These are phyloP conservation scores for Helicolenus hilgendorfi DNA, from an alignment of 2,797 vertebrate genomes.

Conservation along the genomic window DNA sequence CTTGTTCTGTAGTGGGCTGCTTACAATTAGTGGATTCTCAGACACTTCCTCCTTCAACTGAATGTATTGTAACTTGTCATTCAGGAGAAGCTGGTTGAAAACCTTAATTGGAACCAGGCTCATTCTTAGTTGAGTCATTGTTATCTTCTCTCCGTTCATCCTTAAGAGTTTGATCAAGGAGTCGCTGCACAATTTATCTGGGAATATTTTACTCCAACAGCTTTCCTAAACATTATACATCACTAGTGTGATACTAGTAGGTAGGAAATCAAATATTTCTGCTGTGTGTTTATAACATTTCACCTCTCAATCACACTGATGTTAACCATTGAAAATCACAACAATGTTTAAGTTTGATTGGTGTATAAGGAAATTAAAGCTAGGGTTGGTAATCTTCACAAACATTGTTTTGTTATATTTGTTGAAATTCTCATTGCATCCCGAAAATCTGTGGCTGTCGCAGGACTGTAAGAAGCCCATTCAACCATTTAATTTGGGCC, in stretches of 20 bases:
- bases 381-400: neutral
- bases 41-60: constrained; percentile 44
- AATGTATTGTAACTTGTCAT: constrained; percentile 41
- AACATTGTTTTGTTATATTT: neutral
- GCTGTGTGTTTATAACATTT: neutral
- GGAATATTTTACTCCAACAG: neutral
- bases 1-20: constrained; percentile 60
- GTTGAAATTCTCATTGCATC: neutral
- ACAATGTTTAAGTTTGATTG: neutral
- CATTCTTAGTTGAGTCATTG: neutral
- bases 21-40: constrained; percentile 60
- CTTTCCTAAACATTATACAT: neutral
- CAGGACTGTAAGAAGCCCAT: neutral
- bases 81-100: constrained; percentile 24
- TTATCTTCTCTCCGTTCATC: constrained; percentile 11
- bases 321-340: neutral
- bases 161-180: constrained; percentile 14
- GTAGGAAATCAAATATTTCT: neutral
- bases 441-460: neutral
- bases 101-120: constrained; percentile 37
- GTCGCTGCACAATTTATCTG: neutral
- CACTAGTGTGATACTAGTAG: neutral
- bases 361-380: neutral
- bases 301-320: neutral
- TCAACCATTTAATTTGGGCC: neutral